These are phyloP conservation scores for Brevimyrus niger DNA, from an alignment of 2,113 vertebrate species.

Conservation along the genomic window DNA sequence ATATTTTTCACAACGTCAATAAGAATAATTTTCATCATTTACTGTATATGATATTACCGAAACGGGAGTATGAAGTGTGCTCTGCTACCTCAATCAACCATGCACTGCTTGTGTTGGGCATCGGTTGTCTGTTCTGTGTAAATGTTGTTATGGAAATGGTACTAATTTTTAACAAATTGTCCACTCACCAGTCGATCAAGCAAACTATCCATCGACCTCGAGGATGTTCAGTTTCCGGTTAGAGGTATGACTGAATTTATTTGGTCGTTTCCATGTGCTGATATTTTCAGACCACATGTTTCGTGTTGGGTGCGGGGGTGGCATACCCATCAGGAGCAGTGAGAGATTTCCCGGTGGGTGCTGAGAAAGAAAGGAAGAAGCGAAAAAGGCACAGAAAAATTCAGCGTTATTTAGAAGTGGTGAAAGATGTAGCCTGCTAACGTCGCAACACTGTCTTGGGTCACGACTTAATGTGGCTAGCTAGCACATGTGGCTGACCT, in stretches of 20 bases:
- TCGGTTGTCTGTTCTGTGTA: not conserved
- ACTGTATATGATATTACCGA: not conserved
- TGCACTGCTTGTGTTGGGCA: not conserved
- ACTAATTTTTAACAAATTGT: not conserved
- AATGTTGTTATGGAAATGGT: not conserved
- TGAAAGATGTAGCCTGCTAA: not conserved
- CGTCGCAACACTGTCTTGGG: not conserved
- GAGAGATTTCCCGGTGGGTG: not conserved
- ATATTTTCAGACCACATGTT: not conserved
- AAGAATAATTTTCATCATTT: not conserved
- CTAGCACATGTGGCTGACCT: not conserved
- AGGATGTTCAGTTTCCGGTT: not conserved
- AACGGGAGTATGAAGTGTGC: not conserved
- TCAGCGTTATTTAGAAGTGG: not conserved
- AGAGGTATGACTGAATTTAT: not conserved
- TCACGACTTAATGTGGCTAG: not conserved
- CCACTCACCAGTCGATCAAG: not conserved
- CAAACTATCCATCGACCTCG: not conserved
- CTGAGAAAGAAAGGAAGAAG: not conserved
- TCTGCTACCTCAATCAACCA: not conserved
- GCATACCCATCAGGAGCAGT: not conserved
- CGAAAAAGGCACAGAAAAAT: not conserved
- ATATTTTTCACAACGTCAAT: not conserved
- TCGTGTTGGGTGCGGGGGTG: not conserved
- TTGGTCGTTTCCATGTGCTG: not conserved